Percentiles rank a stretch among this genome's conserved stretches.
phyloP scores from a whole-genome alignment of 2,113 vertebrate genomes.

The Muscicapa adusta region DNA sequence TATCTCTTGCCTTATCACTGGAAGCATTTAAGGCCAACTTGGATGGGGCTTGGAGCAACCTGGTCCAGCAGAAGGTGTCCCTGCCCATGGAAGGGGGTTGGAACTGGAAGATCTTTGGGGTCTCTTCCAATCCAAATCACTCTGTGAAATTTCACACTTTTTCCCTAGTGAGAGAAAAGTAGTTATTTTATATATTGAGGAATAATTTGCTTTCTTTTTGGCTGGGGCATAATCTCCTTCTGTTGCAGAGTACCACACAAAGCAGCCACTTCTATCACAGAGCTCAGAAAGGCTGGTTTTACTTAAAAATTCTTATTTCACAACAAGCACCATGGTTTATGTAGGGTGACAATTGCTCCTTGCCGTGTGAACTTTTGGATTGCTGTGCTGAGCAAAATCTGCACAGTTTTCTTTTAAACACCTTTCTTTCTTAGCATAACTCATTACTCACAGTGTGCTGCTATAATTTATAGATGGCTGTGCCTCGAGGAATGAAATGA shows the following conservation, averaged over 20 bases:
- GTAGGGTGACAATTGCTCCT: slow-evolving; percentile 18
- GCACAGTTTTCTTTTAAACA: slow-evolving; percentile 35
- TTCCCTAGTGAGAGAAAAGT: background rate
- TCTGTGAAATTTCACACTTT: background rate
- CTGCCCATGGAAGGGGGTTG: background rate
- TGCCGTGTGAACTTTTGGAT: background rate
- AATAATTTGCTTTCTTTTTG: background rate
- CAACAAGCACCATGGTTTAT: background rate
- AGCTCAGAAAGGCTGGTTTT: background rate
- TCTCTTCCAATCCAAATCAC: background rate
- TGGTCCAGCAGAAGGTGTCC: background rate
- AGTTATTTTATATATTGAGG: background rate
- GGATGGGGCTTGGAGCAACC: background rate
- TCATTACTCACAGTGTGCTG: slow-evolving; percentile 41
- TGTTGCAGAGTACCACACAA: background rate
- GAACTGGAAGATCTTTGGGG: background rate
- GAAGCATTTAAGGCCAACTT: background rate
- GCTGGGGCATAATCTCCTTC: background rate
- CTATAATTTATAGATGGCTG: slow-evolving; percentile 67
- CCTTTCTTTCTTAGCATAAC: slow-evolving; percentile 50
- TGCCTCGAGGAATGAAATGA: slow-evolving; percentile 52
- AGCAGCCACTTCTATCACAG: background rate
- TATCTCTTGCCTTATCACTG: background rate
- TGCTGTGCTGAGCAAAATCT: slow-evolving; percentile 48
- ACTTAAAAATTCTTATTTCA: slow-evolving; percentile 10